These are phyloP conservation scores for Noctua pronuba DNA, from an alignment of 2,888 invertebrate genomes.

Conservation along the genomic window DNA sequence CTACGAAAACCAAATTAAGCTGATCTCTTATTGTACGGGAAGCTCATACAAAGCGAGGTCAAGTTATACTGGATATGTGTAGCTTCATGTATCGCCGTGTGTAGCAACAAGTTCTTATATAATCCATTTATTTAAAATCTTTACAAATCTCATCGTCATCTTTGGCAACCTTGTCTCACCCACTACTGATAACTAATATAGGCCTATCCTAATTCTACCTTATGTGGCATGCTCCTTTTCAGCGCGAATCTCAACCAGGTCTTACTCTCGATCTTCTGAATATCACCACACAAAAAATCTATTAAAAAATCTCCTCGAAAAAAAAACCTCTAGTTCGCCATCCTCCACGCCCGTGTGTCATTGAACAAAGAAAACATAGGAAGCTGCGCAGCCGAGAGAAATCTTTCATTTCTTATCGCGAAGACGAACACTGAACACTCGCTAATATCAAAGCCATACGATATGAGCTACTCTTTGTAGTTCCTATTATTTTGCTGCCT, in stretches of 20 bases:
- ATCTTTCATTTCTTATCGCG: conserved; percentile 87
- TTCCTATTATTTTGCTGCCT: conserved; percentile 42
- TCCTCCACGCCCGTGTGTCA: conserved; percentile 66
- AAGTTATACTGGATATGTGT: too few relatives aligned
- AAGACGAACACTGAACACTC: conserved; percentile 69
- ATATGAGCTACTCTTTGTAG: conserved; percentile 58
- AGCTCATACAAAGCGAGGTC: too few relatives aligned
- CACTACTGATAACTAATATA: background rate
- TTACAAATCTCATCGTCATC: background rate
- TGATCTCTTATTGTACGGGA: too few relatives aligned
- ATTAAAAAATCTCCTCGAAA: background rate
- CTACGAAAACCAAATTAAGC: too few relatives aligned
- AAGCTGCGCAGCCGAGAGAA: conserved; percentile 70
- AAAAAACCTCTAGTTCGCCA: background rate
- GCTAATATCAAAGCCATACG: conserved; percentile 72
- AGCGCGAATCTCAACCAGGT: background rate
- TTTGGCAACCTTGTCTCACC: background rate
- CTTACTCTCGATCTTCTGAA: background rate
- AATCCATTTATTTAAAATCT: background rate
- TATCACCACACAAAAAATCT: background rate
- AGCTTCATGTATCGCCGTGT: too few relatives aligned
- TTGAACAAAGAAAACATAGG: conserved; percentile 70
- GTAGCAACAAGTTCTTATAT: background rate
- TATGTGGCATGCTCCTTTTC: background rate
- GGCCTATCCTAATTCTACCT: background rate